Evolutionary conservation across 2,888 invertebrate species (phyloP).

Genomic region (Amblyteles armatorius): DNA sequence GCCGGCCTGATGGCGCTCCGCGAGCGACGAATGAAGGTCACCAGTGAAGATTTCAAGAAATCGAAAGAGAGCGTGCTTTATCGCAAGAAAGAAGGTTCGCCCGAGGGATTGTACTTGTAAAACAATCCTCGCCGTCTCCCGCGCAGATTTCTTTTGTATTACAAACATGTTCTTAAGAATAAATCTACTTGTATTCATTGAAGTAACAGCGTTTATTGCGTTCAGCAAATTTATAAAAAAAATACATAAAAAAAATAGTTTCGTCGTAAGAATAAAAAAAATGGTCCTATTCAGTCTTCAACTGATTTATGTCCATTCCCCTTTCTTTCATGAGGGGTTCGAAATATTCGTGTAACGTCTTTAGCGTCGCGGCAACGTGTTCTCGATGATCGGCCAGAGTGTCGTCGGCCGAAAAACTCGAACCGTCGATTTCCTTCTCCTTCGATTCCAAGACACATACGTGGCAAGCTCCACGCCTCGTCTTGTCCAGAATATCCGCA

Average conservation of each 20-base stretch:
- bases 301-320: slow-evolving; percentile 50
- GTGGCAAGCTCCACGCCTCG: slow-evolving; percentile 78
- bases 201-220: background rate
- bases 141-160: slow-evolving; percentile 66
- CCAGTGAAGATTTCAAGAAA: slow-evolving; percentile 99
- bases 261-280: slow-evolving; percentile 58
- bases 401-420: slow-evolving; percentile 70
- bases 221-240: slow-evolving; percentile 65
- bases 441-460: slow-evolving; percentile 74
- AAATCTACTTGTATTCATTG: slow-evolving; percentile 63
- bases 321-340: slow-evolving; percentile 71
- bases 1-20: slow-evolving; percentile 99
- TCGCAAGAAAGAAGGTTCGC: slow-evolving; percentile 99
- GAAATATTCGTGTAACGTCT: slow-evolving; percentile 77
- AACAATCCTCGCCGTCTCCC: slow-evolving; percentile 67
- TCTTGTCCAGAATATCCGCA: slow-evolving; percentile 73
- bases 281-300: slow-evolving; percentile 44
- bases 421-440: slow-evolving; percentile 11
- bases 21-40: slow-evolving; percentile 99
- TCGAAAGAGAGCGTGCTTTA: slow-evolving; percentile 99
- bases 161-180: slow-evolving; percentile 60
- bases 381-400: slow-evolving; percentile 78
- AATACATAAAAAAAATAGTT: slow-evolving; percentile 49
- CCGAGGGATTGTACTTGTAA: slow-evolving; percentile 99
- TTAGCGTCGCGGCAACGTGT: slow-evolving; percentile 74